Conservation (phyloP, 2,113 vertebrate species). For the Ciconia boyciana region DNA sequence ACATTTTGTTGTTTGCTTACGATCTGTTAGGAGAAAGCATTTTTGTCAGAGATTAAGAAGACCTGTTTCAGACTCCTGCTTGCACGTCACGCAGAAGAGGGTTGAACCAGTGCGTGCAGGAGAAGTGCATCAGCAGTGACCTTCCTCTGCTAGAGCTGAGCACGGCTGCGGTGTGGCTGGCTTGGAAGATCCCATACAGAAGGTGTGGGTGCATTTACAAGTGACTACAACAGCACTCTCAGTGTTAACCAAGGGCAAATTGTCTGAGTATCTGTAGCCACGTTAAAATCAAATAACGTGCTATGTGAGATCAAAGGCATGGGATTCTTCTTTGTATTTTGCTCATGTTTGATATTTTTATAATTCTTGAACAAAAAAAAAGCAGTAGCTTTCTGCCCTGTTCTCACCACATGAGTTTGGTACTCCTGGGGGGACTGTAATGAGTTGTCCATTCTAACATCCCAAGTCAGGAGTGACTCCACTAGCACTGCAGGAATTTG, state of each 20-base stretch:
- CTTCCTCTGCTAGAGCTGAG: background rate
- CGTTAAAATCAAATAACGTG: background rate
- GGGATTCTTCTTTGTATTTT: background rate
- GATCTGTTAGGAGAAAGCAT: background rate
- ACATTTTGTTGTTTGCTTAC: background rate
- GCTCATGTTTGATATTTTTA: background rate
- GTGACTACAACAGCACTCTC: background rate
- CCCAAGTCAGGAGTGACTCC: background rate
- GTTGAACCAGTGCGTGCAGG: background rate
- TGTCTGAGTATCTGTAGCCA: background rate
- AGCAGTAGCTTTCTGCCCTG: fast-evolving
- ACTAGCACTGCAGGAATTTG: background rate
- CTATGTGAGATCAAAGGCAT: background rate
- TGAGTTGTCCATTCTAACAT: background rate
- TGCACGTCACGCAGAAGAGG: background rate
- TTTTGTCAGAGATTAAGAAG: slow-evolving; percentile 9
- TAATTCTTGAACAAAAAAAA: background rate
- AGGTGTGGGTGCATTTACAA: background rate
- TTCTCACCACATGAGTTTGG: background rate
- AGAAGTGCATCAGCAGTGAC: background rate
- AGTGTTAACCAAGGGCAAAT: background rate
- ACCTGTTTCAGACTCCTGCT: background rate
- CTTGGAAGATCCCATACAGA: background rate
- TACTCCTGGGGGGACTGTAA: background rate
- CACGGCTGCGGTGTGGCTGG: fast-evolving